A percentile compares a stretch with the other conserved stretches of the same genome.
These are phyloP conservation scores for Zoanthus sociatus DNA, from an alignment of 92 coral and sea anemone genomes.

Conservation along the genomic window DNA sequence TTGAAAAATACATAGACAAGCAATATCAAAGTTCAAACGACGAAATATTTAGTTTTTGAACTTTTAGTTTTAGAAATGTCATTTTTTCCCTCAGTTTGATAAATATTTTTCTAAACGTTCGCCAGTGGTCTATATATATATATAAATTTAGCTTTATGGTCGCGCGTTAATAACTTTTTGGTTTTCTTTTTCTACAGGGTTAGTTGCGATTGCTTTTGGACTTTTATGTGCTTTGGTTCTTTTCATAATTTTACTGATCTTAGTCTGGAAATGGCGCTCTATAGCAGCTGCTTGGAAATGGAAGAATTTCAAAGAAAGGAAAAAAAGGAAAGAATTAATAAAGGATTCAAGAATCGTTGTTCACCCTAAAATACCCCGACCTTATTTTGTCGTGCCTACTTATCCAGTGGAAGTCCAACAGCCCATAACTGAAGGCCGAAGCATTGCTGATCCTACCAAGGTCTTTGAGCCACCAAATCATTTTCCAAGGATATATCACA, in stretches of 20 bases:
- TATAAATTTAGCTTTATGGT: background rate
- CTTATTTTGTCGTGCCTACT: constrained; percentile 9
- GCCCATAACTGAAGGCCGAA: constrained; percentile 9
- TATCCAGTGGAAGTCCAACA: constrained; percentile 40
- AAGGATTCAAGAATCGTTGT: constrained; percentile 35
- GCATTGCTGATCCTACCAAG: constrained; percentile 31
- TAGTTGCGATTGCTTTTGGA: constrained; percentile 43
- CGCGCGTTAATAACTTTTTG: constrained; percentile 2
- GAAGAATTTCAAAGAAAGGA: constrained; percentile 24
- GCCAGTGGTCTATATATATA: background rate
- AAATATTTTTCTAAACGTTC: background rate
- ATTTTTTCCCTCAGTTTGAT: background rate
- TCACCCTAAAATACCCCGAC: constrained; percentile 36
- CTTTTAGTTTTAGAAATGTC: background rate
- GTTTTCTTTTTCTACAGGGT: constrained; percentile 20
- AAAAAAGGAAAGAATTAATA: background rate
- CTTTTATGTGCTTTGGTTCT: constrained; percentile 28
- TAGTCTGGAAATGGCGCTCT: constrained; percentile 39
- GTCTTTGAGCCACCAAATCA: constrained; percentile 29
- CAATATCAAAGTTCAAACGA: background rate
- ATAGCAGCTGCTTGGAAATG: constrained; percentile 39
- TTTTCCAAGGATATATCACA: constrained; percentile 33
- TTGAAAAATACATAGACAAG: background rate
- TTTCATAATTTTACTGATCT: constrained; percentile 6
- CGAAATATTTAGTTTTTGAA: background rate